Conservation (phyloP, 2,888 invertebrate genomes). For the Xestobium rufovillosum region DNA sequence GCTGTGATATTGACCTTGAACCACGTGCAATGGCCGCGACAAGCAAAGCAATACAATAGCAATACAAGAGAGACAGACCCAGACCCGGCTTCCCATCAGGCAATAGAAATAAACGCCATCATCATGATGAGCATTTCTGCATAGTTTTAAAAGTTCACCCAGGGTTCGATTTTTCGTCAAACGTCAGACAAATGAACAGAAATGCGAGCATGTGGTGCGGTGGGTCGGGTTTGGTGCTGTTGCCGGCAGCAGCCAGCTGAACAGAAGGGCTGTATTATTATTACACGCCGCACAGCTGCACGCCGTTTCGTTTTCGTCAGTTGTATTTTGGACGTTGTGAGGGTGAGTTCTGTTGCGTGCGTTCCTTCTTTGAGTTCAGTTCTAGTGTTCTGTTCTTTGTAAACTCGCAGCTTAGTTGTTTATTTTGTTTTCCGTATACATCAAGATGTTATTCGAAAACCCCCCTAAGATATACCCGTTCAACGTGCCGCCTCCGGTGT, state of each 20-base stretch:
- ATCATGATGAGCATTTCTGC: too few relatives aligned
- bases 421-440: constrained; percentile 9
- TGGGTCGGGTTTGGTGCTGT: constrained; percentile 25
- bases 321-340: constrained; percentile 27
- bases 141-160: too few relatives aligned
- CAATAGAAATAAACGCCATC: too few relatives aligned
- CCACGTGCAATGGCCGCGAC: constrained; percentile 36
- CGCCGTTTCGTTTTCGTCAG: constrained; percentile 19
- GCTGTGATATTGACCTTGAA: constrained; percentile 38
- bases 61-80: too few relatives aligned
- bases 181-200: too few relatives aligned
- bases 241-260: constrained; percentile 30
- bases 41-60: constrained; percentile 10
- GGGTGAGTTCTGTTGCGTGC: constrained; percentile 29
- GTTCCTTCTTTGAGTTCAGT: background rate
- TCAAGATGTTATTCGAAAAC: constrained; percentile 62
- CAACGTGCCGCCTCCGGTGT: constrained; percentile 63
- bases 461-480: constrained; percentile 62
- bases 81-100: too few relatives aligned
- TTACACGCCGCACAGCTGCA: constrained; percentile 14
- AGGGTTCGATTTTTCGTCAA: too few relatives aligned
- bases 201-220: constrained; percentile 35
- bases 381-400: constrained; percentile 12
- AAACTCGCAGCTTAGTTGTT: constrained; percentile 8
- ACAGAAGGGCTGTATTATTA: constrained; percentile 23